phyloP scores from a whole-genome alignment of 2,797 vertebrate genomes.

The Danio jaintianensis region DNA sequence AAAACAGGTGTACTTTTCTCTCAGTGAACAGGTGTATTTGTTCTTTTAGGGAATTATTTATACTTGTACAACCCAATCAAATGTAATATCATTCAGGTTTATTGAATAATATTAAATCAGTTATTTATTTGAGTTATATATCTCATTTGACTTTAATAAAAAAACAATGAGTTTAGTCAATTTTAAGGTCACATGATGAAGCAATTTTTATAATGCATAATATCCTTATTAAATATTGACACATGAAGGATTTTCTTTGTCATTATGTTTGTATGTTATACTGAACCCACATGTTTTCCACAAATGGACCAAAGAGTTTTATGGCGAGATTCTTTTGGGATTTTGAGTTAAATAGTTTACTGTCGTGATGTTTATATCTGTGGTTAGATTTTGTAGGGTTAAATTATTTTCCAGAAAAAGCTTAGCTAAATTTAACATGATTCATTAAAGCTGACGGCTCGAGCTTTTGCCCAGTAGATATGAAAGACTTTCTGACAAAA shows the following conservation, averaged over 20 bases:
- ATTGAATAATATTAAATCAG: background rate
- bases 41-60: background rate
- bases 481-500: conserved; percentile 8
- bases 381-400: conserved; percentile 29
- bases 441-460: background rate
- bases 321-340: conserved; percentile 8
- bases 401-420: conserved; percentile 2
- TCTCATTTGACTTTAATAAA: background rate
- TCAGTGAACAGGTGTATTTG: background rate
- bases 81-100: background rate
- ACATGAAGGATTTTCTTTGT: background rate
- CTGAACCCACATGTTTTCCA: background rate
- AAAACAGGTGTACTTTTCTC: background rate
- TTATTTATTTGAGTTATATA: no score
- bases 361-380: conserved; percentile 18
- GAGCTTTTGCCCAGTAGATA: background rate
- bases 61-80: background rate
- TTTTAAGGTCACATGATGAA: background rate
- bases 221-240: background rate
- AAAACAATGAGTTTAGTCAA: background rate
- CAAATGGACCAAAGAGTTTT: conserved; percentile 33
- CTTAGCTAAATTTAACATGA: background rate
- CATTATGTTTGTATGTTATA: background rate
- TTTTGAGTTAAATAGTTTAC: background rate
- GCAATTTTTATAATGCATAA: background rate